Evolutionary conservation across 2,888 invertebrate species (phyloP).

Genomic region (Drosophila fulvimacula): DNA sequence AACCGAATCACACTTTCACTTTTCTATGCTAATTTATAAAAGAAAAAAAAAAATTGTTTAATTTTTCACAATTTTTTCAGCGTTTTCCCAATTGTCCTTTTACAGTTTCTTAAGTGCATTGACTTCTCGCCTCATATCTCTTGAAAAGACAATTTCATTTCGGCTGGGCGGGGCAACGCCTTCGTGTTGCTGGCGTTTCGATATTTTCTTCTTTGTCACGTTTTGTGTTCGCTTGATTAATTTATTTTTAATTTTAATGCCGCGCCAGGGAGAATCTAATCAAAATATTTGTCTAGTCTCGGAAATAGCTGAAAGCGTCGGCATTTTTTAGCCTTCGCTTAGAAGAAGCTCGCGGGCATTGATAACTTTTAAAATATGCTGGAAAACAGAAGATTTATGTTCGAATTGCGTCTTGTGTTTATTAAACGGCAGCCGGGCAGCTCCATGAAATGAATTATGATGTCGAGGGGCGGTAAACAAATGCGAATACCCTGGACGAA

Average conservation of each 20-base stretch:
- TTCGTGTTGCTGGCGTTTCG: not conserved
- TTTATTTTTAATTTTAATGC: slow-evolving; percentile 66
- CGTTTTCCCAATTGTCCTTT: slow-evolving; percentile 60
- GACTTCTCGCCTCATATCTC: slow-evolving; percentile 44
- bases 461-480: slow-evolving; percentile 4
- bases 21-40: slow-evolving; percentile 69
- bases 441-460: slow-evolving; percentile 9
- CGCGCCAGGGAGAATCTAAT: slow-evolving; percentile 46
- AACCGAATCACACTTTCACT: slow-evolving; percentile 66
- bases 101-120: slow-evolving; percentile 42
- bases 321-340: slow-evolving; percentile 14
- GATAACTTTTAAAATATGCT: slow-evolving; percentile 27
- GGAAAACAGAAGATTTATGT: slow-evolving; percentile 59
- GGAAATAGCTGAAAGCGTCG: slow-evolving; percentile 62
- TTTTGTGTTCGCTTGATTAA: slow-evolving; percentile 57
- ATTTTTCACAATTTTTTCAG: slow-evolving; percentile 18
- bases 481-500: slow-evolving; percentile 11
- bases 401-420: slow-evolving; percentile 47
- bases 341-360: slow-evolving; percentile 4
- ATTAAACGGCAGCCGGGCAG: slow-evolving; percentile 6
- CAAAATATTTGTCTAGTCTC: slow-evolving; percentile 61
- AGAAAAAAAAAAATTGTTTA: slow-evolving; percentile 27
- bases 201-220: slow-evolving; percentile 36
- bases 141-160: slow-evolving; percentile 42
- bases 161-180: not conserved